These are phyloP conservation scores for Campopleginae sp. DNA, from an alignment of 2,888 invertebrate genomes.

Conservation along the genomic window DNA sequence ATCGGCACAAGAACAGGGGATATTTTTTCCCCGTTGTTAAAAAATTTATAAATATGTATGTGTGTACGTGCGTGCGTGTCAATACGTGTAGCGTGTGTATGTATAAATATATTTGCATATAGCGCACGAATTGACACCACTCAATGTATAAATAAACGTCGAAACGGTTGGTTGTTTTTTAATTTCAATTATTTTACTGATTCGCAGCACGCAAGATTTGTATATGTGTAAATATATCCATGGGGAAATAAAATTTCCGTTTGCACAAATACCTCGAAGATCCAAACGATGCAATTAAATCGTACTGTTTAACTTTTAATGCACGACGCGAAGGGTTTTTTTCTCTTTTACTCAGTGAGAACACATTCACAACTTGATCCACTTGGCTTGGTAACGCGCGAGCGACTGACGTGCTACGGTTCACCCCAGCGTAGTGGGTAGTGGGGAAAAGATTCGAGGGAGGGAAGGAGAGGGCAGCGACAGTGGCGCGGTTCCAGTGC, in stretches of 20 bases:
- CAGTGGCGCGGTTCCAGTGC: slow-evolving; percentile 69
- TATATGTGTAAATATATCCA: slow-evolving; percentile 54
- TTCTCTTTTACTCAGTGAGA: slow-evolving; percentile 65
- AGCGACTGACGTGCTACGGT: slow-evolving; percentile 77
- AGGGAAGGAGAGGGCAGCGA: slow-evolving; percentile 12
- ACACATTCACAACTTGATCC: slow-evolving; percentile 79
- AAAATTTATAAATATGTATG: slow-evolving; percentile 37
- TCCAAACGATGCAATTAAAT: slow-evolving; percentile 38
- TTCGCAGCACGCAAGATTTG: slow-evolving; percentile 57
- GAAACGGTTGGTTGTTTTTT: slow-evolving; percentile 37
- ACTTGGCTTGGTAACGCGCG: slow-evolving; percentile 82
- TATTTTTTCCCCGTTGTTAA: slow-evolving; percentile 48
- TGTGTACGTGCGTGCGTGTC: slow-evolving; percentile 1
- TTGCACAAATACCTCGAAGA: slow-evolving; percentile 48
- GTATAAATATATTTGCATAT: slow-evolving; percentile 26
- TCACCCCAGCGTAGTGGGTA: slow-evolving; percentile 48
- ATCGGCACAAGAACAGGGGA: slow-evolving; percentile 29
- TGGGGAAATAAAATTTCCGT: slow-evolving; percentile 33
- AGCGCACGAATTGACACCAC: slow-evolving; percentile 56
- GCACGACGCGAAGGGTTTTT: slow-evolving; percentile 56
- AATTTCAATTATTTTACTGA: slow-evolving; percentile 27
- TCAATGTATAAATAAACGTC: slow-evolving; percentile 27
- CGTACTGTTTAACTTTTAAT: slow-evolving; percentile 39
- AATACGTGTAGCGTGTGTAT: slow-evolving; percentile 8
- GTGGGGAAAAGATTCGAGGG: slow-evolving; percentile 22